Evolutionary conservation across 2,797 vertebrate genomes (phyloP).

Genomic region (Clarias pachynema): DNA sequence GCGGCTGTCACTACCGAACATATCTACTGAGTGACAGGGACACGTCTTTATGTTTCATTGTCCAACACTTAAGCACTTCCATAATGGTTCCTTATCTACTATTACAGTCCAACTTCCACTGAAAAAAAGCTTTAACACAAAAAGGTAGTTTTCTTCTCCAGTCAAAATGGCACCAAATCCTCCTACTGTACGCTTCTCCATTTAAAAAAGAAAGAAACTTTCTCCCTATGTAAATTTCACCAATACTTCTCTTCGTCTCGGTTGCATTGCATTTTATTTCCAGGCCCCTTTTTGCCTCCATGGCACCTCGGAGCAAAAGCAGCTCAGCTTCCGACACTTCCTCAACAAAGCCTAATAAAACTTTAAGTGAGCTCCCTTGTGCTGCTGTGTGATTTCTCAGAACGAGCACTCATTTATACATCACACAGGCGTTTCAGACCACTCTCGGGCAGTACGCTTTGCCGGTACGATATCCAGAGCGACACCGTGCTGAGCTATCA

Average conservation of each 20-base stretch:
- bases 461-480: background rate
- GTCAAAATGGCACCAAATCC: too few species aligned
- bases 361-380: slow-evolving; percentile 38
- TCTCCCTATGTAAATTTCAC: slow-evolving; percentile 53
- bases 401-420: slow-evolving; percentile 40
- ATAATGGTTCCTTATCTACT: slow-evolving; percentile 10
- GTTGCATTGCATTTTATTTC: slow-evolving; percentile 39
- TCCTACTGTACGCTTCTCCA: background rate
- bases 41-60: background rate
- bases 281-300: slow-evolving; percentile 50
- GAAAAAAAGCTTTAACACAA: background rate
- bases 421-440: slow-evolving; percentile 8
- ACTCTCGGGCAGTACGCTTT: background rate
- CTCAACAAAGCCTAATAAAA: slow-evolving; percentile 51
- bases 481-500: background rate
- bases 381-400: slow-evolving; percentile 27
- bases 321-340: slow-evolving; percentile 43
- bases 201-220: background rate
- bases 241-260: slow-evolving; percentile 56
- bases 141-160: background rate
- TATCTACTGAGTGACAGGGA: background rate
- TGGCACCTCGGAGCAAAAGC: slow-evolving; percentile 60
- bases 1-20: background rate
- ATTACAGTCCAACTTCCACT: background rate
- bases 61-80: background rate